phyloP scores from a whole-genome alignment of 2,888 invertebrate species.

The Embidobia sp. region DNA sequence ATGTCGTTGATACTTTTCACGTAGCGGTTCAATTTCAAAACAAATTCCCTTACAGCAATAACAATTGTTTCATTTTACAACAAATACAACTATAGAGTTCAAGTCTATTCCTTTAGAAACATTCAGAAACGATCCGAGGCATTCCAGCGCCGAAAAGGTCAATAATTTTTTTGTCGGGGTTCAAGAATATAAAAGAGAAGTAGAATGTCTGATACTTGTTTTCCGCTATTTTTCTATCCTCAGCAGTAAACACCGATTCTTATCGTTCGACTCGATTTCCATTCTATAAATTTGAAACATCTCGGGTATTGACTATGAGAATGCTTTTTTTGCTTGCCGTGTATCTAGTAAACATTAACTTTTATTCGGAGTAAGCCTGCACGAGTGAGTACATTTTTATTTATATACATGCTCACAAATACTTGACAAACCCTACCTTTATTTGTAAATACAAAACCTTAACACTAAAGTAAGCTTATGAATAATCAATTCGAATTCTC shows the following conservation, averaged over 20 bases:
- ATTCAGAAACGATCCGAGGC: too few species aligned
- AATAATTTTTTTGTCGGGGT: conserved; percentile 33
- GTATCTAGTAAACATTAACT: conserved; percentile 60
- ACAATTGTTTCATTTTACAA: too few species aligned
- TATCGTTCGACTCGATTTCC: conserved; percentile 62
- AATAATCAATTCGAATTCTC: too few species aligned
- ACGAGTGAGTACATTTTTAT: conserved; percentile 6
- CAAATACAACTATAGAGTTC: too few species aligned
- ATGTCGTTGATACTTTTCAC: too few species aligned
- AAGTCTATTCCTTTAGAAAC: too few species aligned
- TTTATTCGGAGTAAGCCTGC: conserved; percentile 47
- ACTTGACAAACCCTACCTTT: conserved; percentile 31
- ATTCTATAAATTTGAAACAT: conserved; percentile 56
- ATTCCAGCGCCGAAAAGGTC: background rate
- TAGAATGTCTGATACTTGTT: conserved; percentile 49
- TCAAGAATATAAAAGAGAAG: conserved; percentile 19
- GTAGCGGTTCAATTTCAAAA: too few species aligned
- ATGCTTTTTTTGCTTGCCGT: conserved; percentile 43
- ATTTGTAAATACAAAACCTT: background rate
- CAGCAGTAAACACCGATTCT: conserved; percentile 62
- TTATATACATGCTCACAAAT: conserved; percentile 6
- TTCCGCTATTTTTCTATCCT: conserved; percentile 49
- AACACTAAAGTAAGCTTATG: too few species aligned
- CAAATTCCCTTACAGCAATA: too few species aligned
- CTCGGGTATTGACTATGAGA: conserved; percentile 40